A percentile compares a stretch with the other conserved stretches of the same genome.
phyloP scores from a whole-genome alignment of 53 echinoderm and acorn worm species.

The Arbacia lixula region DNA sequence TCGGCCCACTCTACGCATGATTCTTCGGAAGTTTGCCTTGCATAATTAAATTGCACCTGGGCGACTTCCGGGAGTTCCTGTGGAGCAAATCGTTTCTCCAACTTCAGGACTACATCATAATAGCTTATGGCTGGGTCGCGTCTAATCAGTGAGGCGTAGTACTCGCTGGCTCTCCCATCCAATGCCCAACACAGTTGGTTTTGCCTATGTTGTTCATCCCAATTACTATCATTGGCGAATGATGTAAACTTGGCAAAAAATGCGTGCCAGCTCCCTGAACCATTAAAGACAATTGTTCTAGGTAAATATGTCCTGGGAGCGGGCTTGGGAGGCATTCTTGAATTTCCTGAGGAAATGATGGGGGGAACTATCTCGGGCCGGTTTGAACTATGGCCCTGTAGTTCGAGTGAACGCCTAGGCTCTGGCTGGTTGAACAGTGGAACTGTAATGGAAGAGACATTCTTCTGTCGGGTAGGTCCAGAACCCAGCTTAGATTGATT shows the following conservation, averaged over 20 bases:
- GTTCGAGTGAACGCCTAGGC: no score
- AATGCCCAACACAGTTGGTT: conserved; percentile 52
- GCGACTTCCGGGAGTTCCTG: conserved; percentile 40
- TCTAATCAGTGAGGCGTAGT: conserved; percentile 21
- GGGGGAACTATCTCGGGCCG: no score
- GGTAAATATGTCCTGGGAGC: no score
- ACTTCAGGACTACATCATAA: not conserved
- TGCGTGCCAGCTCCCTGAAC: not conserved
- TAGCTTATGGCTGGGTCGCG: not conserved
- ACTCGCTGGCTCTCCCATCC: conserved; percentile 45
- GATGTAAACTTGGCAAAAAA: not conserved
- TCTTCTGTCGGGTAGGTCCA: no score
- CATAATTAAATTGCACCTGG: conserved; percentile 45
- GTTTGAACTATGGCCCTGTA: no score
- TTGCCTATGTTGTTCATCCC: conserved; percentile 8
- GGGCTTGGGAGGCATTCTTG: no score
- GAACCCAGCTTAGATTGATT: no score
- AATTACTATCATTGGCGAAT: not conserved
- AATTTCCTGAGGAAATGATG: no score
- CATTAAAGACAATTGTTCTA: not conserved
- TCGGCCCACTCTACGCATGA: conserved; percentile 46
- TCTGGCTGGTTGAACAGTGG: no score
- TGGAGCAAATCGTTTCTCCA: not conserved
- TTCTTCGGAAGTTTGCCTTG: conserved; percentile 32
- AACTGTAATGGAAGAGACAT: no score